A percentile compares a stretch with the other conserved stretches of the same genome.
Conservation (phyloP, 1,140 invertebrate genomes). For the Drosophila dunni region DNA sequence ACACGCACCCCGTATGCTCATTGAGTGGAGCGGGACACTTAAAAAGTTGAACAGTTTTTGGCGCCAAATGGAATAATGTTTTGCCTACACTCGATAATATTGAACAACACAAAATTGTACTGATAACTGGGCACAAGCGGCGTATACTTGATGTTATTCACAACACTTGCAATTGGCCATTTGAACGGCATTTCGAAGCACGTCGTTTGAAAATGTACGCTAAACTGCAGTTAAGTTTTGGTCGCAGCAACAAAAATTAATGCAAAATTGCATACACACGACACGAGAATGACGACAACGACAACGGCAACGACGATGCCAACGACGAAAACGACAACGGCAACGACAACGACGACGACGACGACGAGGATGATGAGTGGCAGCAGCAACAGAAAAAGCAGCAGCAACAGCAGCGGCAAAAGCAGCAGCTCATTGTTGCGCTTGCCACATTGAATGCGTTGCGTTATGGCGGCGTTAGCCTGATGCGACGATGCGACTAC, state of each 20-base stretch:
- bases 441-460: constrained; percentile 83
- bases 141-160: constrained; percentile 51
- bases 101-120: constrained; percentile 9
- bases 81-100: constrained; percentile 14
- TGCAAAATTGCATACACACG: constrained; percentile 80
- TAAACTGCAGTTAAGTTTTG: constrained; percentile 73
- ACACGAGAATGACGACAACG: constrained; percentile 54
- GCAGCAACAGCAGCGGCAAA: constrained; percentile 32
- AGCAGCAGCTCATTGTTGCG: constrained; percentile 78
- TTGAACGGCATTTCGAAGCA: constrained; percentile 53
- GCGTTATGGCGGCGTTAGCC: constrained; percentile 81
- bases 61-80: constrained; percentile 67
- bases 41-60: constrained; percentile 55
- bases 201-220: constrained; percentile 59
- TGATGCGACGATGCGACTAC: constrained; percentile 81
- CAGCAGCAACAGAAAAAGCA: constrained; percentile 18
- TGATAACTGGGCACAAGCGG: constrained; percentile 20
- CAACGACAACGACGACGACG: constrained; percentile 20
- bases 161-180: constrained; percentile 44
- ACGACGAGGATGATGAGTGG: constrained; percentile 17
- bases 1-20: neutral
- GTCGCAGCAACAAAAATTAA: constrained; percentile 74
- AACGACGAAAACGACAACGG: constrained; percentile 3
- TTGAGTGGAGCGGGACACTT: constrained; percentile 12
- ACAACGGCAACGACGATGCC: constrained; percentile 9